Conservation (phyloP, 1,140 invertebrate genomes). For the Drosophila eugracilis region DNA sequence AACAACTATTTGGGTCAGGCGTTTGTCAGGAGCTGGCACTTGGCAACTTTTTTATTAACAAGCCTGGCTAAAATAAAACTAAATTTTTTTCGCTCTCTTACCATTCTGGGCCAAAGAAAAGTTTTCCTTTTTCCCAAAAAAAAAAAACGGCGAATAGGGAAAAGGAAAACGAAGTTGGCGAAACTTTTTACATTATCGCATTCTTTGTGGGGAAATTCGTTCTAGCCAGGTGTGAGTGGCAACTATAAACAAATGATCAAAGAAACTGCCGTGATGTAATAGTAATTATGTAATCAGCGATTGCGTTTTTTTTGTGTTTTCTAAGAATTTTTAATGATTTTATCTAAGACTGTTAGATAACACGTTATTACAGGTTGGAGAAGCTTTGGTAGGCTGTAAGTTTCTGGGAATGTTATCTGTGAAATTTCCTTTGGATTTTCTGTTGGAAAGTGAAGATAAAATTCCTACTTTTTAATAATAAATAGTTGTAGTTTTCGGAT, state of each 20-base stretch:
- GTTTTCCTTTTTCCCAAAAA: conserved; percentile 14
- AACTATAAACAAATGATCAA: conserved; percentile 11
- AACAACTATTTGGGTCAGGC: conserved; percentile 21
- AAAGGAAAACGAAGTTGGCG: background rate
- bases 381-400: background rate
- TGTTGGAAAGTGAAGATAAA: background rate
- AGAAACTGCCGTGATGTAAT: conserved; percentile 1
- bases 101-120: conserved; percentile 2
- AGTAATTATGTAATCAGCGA: conserved; percentile 11
- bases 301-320: background rate
- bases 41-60: conserved; percentile 30
- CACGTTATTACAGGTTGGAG: background rate
- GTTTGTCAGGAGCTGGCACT: conserved; percentile 7
- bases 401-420: background rate
- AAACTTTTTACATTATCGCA: conserved; percentile 32
- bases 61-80: conserved; percentile 13
- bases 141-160: too few relatives aligned
- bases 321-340: background rate
- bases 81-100: conserved; percentile 6
- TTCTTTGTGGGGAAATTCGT: conserved; percentile 22
- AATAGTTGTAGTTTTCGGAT: too few relatives aligned
- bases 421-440: background rate
- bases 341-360: background rate
- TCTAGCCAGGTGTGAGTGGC: conserved; percentile 36
- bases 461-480: too few relatives aligned